Evolutionary conservation across 2,113 vertebrate genomes (phyloP).

Genomic region (Ciconia boyciana): DNA sequence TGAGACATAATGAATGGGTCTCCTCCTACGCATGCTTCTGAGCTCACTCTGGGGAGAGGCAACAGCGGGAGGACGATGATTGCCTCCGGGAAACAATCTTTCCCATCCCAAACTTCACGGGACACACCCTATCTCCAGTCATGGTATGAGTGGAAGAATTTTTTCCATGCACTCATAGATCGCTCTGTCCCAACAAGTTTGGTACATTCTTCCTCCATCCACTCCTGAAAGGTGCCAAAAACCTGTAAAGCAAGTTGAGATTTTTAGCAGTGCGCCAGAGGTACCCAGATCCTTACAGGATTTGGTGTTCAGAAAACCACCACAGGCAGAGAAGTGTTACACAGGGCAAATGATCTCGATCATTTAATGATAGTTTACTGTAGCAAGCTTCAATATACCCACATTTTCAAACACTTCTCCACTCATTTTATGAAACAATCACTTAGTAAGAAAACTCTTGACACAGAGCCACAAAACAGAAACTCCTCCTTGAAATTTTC

Average conservation of each 20-base stretch:
- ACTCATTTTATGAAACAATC: not conserved
- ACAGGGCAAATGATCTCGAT: not conserved
- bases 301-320: not conserved
- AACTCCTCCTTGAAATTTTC: not conserved
- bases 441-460: not conserved
- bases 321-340: not conserved
- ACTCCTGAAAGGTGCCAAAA: slow-evolving; percentile 3
- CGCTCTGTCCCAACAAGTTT: slow-evolving; percentile 30
- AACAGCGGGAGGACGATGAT: not conserved
- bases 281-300: not conserved
- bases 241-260: not conserved
- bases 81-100: slow-evolving; percentile 32
- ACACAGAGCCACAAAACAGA: not conserved
- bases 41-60: slow-evolving; percentile 13
- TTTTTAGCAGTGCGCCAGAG: not conserved
- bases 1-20: not conserved
- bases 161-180: not conserved
- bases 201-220: not conserved
- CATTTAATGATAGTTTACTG: not conserved
- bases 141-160: not conserved
- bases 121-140: slow-evolving; percentile 20
- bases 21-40: not conserved
- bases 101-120: not conserved
- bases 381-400: not conserved
- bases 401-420: not conserved